Evolutionary conservation across 1,140 invertebrate genomes (phyloP), one percentile per base, ranked within the genome.

Genomic region (Zaprionus gabonicus): DNA sequence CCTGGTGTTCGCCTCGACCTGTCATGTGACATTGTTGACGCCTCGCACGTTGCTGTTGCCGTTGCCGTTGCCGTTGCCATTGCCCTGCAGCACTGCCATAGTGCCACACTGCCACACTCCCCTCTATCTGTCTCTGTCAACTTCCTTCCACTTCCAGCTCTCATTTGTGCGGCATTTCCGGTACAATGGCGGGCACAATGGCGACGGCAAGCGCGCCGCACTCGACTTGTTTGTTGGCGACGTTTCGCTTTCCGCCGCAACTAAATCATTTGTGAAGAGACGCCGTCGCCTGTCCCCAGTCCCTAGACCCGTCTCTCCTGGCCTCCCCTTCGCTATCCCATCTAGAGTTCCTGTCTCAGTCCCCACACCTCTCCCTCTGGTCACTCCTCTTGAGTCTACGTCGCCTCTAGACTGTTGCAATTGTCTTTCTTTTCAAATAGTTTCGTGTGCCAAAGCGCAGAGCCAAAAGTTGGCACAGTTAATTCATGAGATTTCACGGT

Each of bases 401-500:
- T 36, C 27, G 49, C 49, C 31, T 17, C 41, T 38, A 36, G 27
- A 69, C 71, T 60, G 71, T 66, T 77, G 81, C 84, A 87, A 86
- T 87, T 86, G 83, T 86, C 77, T 88, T 83, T 81, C 80, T 83
- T 87, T 83, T 71, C 80, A 75, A 87, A 86, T 86, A 86, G 83
- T 86, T 86, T 87, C 65, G 41, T 70, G 81, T 49, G 46, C 53
- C 49, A 66, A 46, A 46, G 57, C 57, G 56, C 57, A 46, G 66
- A 86, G 79, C 85, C 82, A 82, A 83, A 86, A 87, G 83, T 86
- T 87, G 77, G 64, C 73, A 76, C 70, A 87, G 80, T 87, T 87
- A 86, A 87, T 86, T 86, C 82, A 86, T 82, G 82, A 86, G 82
- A 86, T 86, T 86, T 86, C 84, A 87, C 82, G 82, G 83, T 86